These are phyloP conservation scores for Byasa hedistus DNA, from an alignment of 2,888 invertebrate species.

Conservation along the genomic window DNA sequence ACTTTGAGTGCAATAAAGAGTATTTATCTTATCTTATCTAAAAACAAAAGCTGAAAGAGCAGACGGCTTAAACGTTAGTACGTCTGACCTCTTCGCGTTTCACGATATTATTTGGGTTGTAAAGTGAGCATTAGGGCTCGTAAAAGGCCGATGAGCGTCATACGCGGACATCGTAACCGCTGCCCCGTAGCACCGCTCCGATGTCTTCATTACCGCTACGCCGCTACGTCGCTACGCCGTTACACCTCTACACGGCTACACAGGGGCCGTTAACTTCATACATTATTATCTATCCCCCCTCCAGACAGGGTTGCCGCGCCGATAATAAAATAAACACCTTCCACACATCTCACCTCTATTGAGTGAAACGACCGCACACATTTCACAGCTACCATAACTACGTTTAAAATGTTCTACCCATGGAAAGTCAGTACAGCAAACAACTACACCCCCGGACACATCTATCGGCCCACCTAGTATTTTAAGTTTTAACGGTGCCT, in stretches of 20 bases:
- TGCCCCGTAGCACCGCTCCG: background rate
- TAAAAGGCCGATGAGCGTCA: conserved; percentile 15
- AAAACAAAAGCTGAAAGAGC: background rate
- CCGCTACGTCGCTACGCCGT: background rate
- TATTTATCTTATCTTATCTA: no score
- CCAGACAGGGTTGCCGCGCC: conserved; percentile 13
- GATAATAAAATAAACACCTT: background rate
- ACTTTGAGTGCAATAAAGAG: no score
- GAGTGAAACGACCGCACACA: background rate
- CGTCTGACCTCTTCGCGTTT: conserved; percentile 4
- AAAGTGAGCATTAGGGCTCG: conserved; percentile 15
- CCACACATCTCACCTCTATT: background rate
- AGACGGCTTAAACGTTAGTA: background rate
- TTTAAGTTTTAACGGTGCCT: no score
- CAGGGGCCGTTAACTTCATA: conserved; percentile 19
- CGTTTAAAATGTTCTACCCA: background rate
- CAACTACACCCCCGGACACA: no score
- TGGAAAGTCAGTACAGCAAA: background rate
- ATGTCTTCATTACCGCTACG: conserved; percentile 22
- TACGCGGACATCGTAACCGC: conserved; percentile 14
- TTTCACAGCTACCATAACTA: background rate
- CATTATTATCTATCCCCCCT: conserved; percentile 8
- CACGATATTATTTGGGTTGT: conserved; percentile 14
- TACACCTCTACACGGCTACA: conserved; percentile 7
- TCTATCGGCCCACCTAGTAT: no score